Percentiles rank a stretch among this genome's conserved stretches.
Evolutionary conservation across 2,888 invertebrate species (phyloP).

Genomic region (Pyralis farinalis): DNA sequence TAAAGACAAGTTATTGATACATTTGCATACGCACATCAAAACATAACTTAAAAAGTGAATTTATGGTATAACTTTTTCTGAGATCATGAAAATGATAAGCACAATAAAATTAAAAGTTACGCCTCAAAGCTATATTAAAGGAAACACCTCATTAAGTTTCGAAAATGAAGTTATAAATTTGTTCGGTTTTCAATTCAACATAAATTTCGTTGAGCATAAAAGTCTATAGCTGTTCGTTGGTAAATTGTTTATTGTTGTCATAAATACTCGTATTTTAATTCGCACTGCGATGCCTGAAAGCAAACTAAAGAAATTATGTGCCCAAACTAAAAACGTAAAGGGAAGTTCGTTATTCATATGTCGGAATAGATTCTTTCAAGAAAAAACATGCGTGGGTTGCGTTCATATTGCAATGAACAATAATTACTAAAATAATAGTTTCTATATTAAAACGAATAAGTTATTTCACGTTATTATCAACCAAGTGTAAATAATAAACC

Average conservation of each 20-base stretch:
- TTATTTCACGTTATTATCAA: too few relatives aligned
- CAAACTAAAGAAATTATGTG: too few relatives aligned
- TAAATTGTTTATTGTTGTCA: conserved; percentile 23
- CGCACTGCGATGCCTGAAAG: background rate
- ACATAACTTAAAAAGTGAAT: conserved; percentile 33
- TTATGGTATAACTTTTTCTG: conserved; percentile 31
- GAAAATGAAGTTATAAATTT: conserved; percentile 45
- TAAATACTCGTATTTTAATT: conserved; percentile 5
- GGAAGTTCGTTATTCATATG: too few relatives aligned
- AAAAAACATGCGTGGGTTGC: too few relatives aligned
- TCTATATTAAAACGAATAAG: too few relatives aligned
- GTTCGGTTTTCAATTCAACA: conserved; percentile 25
- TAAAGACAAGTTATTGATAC: conserved; percentile 33
- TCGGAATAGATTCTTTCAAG: too few relatives aligned
- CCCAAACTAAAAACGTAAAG: too few relatives aligned
- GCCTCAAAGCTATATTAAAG: conserved; percentile 35
- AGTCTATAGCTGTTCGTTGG: conserved; percentile 26
- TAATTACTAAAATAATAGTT: too few relatives aligned
- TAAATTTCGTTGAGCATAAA: conserved; percentile 47
- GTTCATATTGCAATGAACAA: too few relatives aligned
- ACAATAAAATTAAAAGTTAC: conserved; percentile 40
- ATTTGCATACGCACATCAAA: conserved; percentile 42
- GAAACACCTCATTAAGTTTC: conserved; percentile 45
- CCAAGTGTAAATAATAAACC: too few relatives aligned
- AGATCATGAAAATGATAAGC: conserved; percentile 42